Conservation (phyloP, 2,888 invertebrate genomes). For the Volucella inflata region DNA sequence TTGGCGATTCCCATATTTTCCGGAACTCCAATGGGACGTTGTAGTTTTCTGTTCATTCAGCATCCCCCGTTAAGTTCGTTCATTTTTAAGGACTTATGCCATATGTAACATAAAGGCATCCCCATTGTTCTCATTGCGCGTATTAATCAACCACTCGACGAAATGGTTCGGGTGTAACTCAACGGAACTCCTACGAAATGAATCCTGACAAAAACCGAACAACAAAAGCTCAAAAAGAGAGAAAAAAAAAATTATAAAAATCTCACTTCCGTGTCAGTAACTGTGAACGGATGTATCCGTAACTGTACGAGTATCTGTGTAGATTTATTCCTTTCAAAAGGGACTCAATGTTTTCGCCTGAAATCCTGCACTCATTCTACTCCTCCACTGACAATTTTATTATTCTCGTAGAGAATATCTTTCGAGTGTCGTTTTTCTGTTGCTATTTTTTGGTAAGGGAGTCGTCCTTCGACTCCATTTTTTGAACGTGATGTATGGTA, state of each 20-base stretch:
- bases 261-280: not conserved
- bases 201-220: constrained; percentile 23
- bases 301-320: not conserved
- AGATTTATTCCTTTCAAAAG: constrained; percentile 58
- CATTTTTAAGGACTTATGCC: constrained; percentile 58
- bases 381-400: constrained; percentile 62
- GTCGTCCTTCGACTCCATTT: constrained; percentile 19
- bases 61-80: constrained; percentile 5
- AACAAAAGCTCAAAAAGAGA: constrained; percentile 16
- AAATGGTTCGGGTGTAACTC: constrained; percentile 22
- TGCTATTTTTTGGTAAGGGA: not conserved
- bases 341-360: constrained; percentile 41
- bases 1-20: constrained; percentile 2
- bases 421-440: constrained; percentile 10
- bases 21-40: constrained; percentile 5
- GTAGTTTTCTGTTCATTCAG: constrained; percentile 22
- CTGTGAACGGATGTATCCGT: constrained; percentile 16
- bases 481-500: not conserved
- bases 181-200: constrained; percentile 26
- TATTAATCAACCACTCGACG: constrained; percentile 51
- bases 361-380: constrained; percentile 58
- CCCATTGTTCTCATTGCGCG: constrained; percentile 24
- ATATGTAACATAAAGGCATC: constrained; percentile 61
- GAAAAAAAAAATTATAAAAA: constrained; percentile 13
- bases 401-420: constrained; percentile 45